Base-by-base conservation (phyloP, 2,888 invertebrate genomes). In the Polia nebulosa region DNA sequence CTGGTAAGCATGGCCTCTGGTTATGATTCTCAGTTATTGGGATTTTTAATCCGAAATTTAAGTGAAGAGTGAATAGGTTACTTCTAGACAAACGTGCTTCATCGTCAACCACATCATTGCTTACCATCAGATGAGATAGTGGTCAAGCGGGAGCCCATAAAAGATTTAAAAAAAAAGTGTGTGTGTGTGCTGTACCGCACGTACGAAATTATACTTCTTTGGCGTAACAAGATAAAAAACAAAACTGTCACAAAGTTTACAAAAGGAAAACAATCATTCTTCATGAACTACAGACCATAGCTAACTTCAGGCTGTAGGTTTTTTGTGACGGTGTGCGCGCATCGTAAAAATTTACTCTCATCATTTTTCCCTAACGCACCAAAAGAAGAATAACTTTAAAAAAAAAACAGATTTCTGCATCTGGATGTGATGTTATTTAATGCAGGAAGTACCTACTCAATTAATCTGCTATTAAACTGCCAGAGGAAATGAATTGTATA, bases 401-500 rank as follows among this genome's bases (percentile, higher is more conserved):
- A 39, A 17, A 13, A 15, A 36, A 13, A 1, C 15, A n/a, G 17
- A 41, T 7, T 41, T 17, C 15, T 7, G 8, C 6, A 41, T 41
- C 8, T 41, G 7, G n/a, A 41, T 8, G 8, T n/a, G n/a, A n/a
- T 41, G n/a, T 41, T n/a, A 41, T n/a, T 49, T 1, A 27, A 68
- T n/a, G 44, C 58, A 62, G 63, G 76, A 76, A 63, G 22, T 22
- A 17, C 4, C 1, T 22, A 22, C 39, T 1, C n/a, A 27, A 29
- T 68, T 41, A 25, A 39, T 17, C 22, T 22, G 45, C 17, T 27
- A 51, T 47, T 68, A 39, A 56, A 36, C 13, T 27, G 51, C 17
- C n/a, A 49, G 44, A 56, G 72, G 59, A 72, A 60, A 32, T 41
- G 6, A 20, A 55, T 44, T 49, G 47, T 51, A 20, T 57, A 22